phyloP scores from a whole-genome alignment of 2,888 invertebrate species.

The Odontomyia ornata region DNA sequence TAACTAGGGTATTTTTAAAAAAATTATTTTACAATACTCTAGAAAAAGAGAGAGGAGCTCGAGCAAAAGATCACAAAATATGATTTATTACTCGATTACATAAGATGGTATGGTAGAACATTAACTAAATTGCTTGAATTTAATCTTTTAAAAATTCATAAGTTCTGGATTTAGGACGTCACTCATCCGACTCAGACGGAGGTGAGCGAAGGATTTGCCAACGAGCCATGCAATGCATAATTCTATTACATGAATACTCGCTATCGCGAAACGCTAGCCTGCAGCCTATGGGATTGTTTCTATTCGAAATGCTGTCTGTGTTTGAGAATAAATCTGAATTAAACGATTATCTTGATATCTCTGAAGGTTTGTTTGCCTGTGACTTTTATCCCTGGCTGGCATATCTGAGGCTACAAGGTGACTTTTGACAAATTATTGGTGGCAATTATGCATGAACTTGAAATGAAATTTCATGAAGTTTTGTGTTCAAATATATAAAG shows the following conservation, averaged over 20 bases:
- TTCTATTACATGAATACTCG: not conserved
- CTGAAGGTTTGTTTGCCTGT: constrained; percentile 34
- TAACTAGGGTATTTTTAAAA: no score
- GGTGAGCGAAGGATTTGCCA: not conserved
- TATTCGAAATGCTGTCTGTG: not conserved
- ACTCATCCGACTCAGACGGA: not conserved
- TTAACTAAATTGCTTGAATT: constrained; percentile 50
- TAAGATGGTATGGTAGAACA: constrained; percentile 48
- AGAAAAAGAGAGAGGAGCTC: not conserved
- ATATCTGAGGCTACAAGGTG: no score
- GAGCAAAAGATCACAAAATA: constrained; percentile 42
- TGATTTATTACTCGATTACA: constrained; percentile 50
- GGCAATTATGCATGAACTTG: no score
- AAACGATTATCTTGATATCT: constrained; percentile 45
- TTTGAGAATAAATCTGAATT: constrained; percentile 46
- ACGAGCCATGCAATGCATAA: not conserved
- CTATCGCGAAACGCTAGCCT: not conserved
- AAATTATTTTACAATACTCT: no score
- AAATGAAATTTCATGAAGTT: no score
- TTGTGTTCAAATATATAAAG: no score
- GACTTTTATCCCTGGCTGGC: constrained; percentile 27
- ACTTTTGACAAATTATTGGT: no score
- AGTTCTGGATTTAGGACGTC: not conserved
- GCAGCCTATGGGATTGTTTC: not conserved
- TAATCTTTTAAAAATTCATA: constrained; percentile 48